A percentile compares a stretch with the other conserved stretches of the same genome.
These are phyloP conservation scores for Sympetrum striolatum DNA, from an alignment of 2,888 invertebrate species.

Conservation along the genomic window DNA sequence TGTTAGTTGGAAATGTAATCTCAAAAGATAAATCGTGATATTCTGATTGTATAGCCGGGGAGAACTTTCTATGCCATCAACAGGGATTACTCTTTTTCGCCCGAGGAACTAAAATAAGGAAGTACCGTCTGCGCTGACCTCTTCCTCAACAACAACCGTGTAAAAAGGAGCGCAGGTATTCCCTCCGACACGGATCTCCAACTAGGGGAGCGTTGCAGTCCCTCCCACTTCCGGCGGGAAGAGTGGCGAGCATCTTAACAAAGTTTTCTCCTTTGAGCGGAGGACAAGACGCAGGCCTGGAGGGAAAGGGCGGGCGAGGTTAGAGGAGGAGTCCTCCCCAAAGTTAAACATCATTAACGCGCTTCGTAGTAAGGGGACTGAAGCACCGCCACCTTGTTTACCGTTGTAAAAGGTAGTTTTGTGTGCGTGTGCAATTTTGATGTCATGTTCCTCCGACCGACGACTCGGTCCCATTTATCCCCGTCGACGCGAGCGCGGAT, in stretches of 20 bases:
- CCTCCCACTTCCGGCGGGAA: not conserved
- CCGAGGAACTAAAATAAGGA: too few species aligned
- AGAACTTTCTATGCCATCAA: too few species aligned
- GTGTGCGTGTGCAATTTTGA: not conserved
- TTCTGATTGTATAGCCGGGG: too few species aligned
- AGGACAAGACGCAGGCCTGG: not conserved
- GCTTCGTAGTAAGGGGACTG: not conserved
- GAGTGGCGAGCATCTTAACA: not conserved
- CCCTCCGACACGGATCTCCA: not conserved
- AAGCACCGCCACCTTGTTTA: not conserved
- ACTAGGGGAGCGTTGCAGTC: not conserved
- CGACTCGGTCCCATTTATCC: not conserved
- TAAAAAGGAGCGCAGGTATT: not conserved
- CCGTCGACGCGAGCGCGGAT: too few species aligned
- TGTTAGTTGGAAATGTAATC: too few species aligned
- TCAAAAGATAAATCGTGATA: too few species aligned
- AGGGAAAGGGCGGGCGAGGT: not conserved
- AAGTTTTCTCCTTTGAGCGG: not conserved
- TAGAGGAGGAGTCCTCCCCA: not conserved
- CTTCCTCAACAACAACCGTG: too few species aligned
- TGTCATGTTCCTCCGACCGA: not conserved
- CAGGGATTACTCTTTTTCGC: too few species aligned
- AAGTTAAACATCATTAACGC: conserved; percentile 41
- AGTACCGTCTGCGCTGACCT: too few species aligned
- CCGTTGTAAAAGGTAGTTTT: not conserved